These are phyloP conservation scores for Grantiella picta DNA, from an alignment of 2,113 vertebrate species.

Conservation along the genomic window DNA sequence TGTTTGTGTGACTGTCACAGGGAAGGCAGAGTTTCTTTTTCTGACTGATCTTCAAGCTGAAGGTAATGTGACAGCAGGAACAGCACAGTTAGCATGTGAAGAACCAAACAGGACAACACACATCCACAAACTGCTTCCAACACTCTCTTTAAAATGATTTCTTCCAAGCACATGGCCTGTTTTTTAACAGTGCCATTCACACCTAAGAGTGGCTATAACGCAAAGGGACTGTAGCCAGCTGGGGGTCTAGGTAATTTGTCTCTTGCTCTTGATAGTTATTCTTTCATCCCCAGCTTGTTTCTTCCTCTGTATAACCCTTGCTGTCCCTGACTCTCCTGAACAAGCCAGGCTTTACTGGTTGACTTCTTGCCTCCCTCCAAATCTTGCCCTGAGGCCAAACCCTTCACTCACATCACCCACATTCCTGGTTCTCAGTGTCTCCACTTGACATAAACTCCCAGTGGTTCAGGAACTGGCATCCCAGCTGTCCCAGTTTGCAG, in stretches of 20 bases:
- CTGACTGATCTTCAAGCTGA: conserved; percentile 69
- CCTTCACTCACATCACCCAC: background rate
- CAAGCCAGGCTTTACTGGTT: background rate
- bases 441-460: background rate
- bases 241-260: background rate
- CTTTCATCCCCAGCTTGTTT: background rate
- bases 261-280: background rate
- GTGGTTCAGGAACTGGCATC: background rate
- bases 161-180: background rate
- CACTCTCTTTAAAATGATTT: background rate
- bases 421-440: background rate
- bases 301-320: background rate
- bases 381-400: background rate
- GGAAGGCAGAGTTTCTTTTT: conserved; percentile 48
- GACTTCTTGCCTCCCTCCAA: background rate
- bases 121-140: background rate
- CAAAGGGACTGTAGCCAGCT: background rate
- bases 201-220: too few relatives aligned
- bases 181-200: background rate
- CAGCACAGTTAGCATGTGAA: conserved; percentile 48
- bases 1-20: conserved; percentile 51
- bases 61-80: conserved; percentile 57
- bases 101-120: background rate
- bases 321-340: background rate
- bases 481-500: background rate